These are phyloP conservation scores for Charaxes varanes DNA, from an alignment of 1,140 invertebrate genomes.

Conservation along the genomic window DNA sequence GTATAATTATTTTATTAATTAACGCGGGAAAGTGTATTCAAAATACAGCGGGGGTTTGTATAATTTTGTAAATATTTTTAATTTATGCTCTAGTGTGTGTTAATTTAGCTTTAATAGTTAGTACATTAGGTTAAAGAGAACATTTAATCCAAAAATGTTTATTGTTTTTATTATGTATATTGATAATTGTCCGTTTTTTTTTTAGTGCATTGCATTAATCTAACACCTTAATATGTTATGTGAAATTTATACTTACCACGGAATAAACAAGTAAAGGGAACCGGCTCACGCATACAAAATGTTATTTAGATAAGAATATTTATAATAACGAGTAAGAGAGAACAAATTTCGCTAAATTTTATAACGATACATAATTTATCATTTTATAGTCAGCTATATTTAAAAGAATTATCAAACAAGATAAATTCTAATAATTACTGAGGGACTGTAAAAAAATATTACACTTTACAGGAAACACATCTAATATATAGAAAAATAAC, in stretches of 20 bases:
- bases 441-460: too few species aligned
- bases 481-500: too few species aligned
- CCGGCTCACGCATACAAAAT: slow-evolving; percentile 7
- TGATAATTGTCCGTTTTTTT: slow-evolving; percentile 27
- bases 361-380: too few species aligned
- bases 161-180: slow-evolving; percentile 39
- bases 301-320: slow-evolving; percentile 14
- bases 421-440: too few species aligned
- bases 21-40: slow-evolving; percentile 14
- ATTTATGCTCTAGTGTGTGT: slow-evolving; percentile 59
- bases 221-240: slow-evolving; percentile 21
- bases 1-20: neutral
- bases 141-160: slow-evolving; percentile 65
- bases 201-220: slow-evolving; percentile 36
- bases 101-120: slow-evolving; percentile 69
- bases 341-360: too few species aligned
- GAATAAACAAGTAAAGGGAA: too few species aligned
- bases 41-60: slow-evolving; percentile 41
- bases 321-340: too few species aligned
- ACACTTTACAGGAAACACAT: too few species aligned
- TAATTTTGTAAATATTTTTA: slow-evolving; percentile 70
- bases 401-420: too few species aligned
- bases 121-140: slow-evolving; percentile 47
- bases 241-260: neutral
- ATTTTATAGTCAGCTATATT: too few species aligned